These are phyloP conservation scores for Anneissia japonica DNA, from an alignment of 35 echinoderm and acorn worm genomes.

Conservation along the genomic window DNA sequence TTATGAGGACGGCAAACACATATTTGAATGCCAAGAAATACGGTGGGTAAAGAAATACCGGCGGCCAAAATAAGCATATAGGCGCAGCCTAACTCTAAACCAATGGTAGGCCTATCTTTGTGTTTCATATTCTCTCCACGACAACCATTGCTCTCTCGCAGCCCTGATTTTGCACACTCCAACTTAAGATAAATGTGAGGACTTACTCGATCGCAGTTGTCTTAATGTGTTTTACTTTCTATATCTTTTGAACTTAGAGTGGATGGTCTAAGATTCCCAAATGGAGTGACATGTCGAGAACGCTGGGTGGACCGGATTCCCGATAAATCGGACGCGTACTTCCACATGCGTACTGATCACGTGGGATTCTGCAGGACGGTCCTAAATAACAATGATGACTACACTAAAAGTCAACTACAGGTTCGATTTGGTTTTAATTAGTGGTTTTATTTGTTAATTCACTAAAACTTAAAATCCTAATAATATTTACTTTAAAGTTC, in stretches of 20 bases:
- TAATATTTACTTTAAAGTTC: no score
- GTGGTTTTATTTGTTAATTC: no score
- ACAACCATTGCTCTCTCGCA: background rate
- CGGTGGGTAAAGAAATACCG: no score
- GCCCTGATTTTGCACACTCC: background rate
- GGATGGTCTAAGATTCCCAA: conserved; percentile 56
- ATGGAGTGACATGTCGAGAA: conserved; percentile 71
- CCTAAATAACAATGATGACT: conserved; percentile 38
- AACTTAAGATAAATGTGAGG: no score
- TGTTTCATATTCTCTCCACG: background rate
- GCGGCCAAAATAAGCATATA: no score
- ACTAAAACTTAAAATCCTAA: no score
- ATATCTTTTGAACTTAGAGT: conserved; percentile 11
- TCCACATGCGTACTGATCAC: conserved; percentile 51
- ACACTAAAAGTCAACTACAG: conserved; percentile 15
- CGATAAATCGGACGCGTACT: conserved; percentile 8
- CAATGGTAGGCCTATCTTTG: background rate
- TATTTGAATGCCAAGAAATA: background rate
- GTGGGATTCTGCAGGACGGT: conserved; percentile 57
- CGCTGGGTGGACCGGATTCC: conserved; percentile 41
- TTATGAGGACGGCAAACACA: background rate
- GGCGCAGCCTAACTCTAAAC: background rate
- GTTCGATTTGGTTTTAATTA: no score
- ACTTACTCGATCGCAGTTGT: no score
- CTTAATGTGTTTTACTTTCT: background rate